These are phyloP conservation scores for Ophioninae sp. DNA, from an alignment of 2,888 invertebrate species.

Conservation along the genomic window DNA sequence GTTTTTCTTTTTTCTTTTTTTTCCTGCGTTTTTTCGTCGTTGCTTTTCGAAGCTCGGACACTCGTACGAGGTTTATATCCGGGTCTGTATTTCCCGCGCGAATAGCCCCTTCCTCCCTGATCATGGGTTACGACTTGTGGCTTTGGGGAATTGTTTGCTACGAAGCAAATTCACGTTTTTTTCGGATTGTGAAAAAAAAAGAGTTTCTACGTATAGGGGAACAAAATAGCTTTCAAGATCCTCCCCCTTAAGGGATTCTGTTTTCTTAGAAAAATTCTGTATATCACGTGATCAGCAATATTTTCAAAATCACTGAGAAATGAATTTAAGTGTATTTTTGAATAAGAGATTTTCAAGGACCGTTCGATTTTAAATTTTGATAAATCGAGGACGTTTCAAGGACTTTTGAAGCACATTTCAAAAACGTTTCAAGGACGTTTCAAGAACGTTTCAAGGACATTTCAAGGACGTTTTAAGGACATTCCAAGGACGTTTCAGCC, in stretches of 20 bases:
- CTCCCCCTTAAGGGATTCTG: background rate
- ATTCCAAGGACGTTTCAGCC: too few relatives aligned
- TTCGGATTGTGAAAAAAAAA: slow-evolving; percentile 17
- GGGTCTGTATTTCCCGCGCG: slow-evolving; percentile 65
- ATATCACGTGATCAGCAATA: background rate
- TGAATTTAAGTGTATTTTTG: background rate
- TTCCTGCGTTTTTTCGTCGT: slow-evolving; percentile 16
- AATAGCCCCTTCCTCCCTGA: slow-evolving; percentile 64
- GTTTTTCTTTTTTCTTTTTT: slow-evolving; percentile 22
- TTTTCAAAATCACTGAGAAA: background rate
- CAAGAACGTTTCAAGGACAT: too few relatives aligned
- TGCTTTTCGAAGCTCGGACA: slow-evolving; percentile 20
- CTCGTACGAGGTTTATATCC: slow-evolving; percentile 33
- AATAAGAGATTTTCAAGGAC: background rate
- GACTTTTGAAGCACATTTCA: too few relatives aligned
- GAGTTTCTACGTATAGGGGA: background rate
- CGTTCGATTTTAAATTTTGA: background rate
- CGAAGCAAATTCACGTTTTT: slow-evolving; percentile 63
- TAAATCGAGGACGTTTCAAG: background rate
- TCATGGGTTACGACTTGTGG: slow-evolving; percentile 75
- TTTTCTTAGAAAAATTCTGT: background rate
- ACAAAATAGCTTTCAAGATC: background rate
- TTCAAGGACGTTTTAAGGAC: background rate
- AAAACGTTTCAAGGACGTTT: too few relatives aligned
- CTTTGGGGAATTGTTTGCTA: slow-evolving; percentile 67